Percentiles rank a stretch among this genome's conserved stretches.
Conservation (phyloP, 2,888 invertebrate species). For the Galerucella calmariensis region DNA sequence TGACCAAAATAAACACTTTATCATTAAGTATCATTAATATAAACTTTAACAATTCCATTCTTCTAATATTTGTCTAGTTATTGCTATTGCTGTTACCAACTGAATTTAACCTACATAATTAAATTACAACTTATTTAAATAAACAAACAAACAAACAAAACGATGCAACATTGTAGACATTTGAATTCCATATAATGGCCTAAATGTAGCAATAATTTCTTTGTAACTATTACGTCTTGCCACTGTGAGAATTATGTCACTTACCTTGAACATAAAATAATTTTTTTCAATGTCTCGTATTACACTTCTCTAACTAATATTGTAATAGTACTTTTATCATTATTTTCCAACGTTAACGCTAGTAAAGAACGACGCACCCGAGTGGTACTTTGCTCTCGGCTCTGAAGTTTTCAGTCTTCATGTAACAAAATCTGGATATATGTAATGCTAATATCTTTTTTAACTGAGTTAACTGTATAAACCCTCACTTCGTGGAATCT, state of each 20-base stretch:
- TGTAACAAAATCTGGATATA: no score
- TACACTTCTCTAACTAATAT: neutral
- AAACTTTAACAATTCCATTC: no score
- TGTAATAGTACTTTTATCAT: neutral
- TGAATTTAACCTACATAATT: neutral
- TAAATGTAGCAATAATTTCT: conserved; percentile 43
- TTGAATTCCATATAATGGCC: conserved; percentile 35
- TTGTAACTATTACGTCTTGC: conserved; percentile 26
- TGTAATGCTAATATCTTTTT: no score
- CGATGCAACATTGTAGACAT: conserved; percentile 31
- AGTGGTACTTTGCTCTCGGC: no score
- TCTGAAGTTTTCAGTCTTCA: no score
- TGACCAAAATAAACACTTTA: no score
- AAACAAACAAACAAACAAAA: conserved; percentile 21
- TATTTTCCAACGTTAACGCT: neutral
- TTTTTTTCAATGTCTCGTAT: conserved; percentile 38
- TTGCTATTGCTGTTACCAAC: neutral
- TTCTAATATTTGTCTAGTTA: no score
- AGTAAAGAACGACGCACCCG: neutral
- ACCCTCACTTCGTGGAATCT: no score
- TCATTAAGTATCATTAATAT: no score
- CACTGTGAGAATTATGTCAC: conserved; percentile 47
- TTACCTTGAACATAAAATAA: conserved; percentile 34
- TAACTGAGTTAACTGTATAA: no score
- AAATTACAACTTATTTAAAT: conserved; percentile 8